A percentile compares a stretch with the other conserved stretches of the same genome.
These are phyloP conservation scores for Kradibia gibbosae DNA, from an alignment of 1,140 invertebrate species.

Conservation along the genomic window DNA sequence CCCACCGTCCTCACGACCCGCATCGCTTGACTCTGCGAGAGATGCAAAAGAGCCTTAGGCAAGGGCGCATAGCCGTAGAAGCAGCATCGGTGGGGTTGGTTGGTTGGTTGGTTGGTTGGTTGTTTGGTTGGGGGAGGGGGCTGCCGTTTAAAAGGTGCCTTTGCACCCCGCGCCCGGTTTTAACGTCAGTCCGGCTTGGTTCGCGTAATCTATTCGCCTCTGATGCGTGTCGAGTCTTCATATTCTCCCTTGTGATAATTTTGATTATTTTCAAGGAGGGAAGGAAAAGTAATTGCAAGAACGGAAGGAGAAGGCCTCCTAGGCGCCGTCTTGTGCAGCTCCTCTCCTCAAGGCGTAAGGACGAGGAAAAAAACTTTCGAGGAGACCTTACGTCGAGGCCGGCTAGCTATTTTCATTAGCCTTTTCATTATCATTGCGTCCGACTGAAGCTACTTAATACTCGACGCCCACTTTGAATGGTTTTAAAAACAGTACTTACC, in stretches of 20 bases:
- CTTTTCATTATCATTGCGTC: conserved; percentile 2
- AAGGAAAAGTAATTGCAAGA: background rate
- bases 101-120: too few species aligned
- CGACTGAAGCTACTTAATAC: background rate
- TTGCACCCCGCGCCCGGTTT: background rate
- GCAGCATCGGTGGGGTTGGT: too few species aligned
- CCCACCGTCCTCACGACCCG: conserved; percentile 97
- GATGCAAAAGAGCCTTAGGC: background rate
- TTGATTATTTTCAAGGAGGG: background rate
- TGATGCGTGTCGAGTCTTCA: too few species aligned
- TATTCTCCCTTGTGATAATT: background rate
- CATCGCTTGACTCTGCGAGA: conserved; percentile 94
- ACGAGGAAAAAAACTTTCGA: conserved; percentile 1
- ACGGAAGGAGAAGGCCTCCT: background rate
- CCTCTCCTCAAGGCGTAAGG: background rate
- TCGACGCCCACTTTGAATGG: background rate
- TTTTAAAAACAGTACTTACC: conserved; percentile 3
- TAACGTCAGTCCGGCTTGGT: background rate
- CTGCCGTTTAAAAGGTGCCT: too few species aligned
- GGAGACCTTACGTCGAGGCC: background rate
- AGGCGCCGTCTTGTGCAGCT: background rate
- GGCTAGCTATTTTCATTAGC: conserved; percentile 15
- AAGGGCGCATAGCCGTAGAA: background rate
- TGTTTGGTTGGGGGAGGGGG: too few species aligned
- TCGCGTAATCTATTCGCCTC: background rate